Percentiles rank a stretch among this genome's conserved stretches.
Evolutionary conservation across 2,797 vertebrate species (phyloP).

Genomic region (Pogoniulus pusillus): DNA sequence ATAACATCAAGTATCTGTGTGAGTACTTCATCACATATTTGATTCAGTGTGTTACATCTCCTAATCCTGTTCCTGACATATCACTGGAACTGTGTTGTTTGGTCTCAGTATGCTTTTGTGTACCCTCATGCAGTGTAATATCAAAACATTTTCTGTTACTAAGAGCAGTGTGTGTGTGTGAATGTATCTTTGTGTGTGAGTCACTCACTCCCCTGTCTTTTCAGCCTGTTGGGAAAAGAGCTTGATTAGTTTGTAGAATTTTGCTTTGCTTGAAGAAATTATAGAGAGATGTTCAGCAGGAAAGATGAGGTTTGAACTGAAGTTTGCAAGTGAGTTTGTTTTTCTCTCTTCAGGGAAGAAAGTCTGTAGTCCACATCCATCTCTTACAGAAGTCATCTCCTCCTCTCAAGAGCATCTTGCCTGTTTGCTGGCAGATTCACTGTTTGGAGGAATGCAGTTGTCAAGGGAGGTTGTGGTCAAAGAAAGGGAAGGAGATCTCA

Average conservation of each 20-base stretch:
- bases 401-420: neutral
- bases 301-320: neutral
- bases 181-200: neutral
- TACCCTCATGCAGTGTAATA: neutral
- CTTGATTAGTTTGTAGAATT: slow-evolving; percentile 40
- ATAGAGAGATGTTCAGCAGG: slow-evolving; percentile 9
- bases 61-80: slow-evolving; percentile 10
- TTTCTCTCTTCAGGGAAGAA: slow-evolving; percentile 35
- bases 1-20: neutral
- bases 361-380: neutral
- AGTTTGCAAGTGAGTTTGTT: slow-evolving; percentile 43
- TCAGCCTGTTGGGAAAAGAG: neutral
- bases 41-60: neutral
- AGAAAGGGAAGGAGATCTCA: slow-evolving; percentile 13
- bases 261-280: slow-evolving; percentile 27
- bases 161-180: neutral
- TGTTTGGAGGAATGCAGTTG: neutral
- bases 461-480: slow-evolving; percentile 1
- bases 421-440: slow-evolving; percentile 2
- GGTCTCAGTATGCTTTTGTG: slow-evolving; percentile 26
- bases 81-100: neutral
- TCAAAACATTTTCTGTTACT: slow-evolving; percentile 24
- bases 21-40: neutral
- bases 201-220: neutral
- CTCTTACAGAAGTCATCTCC: neutral